These are phyloP conservation scores for Synaphobranchus kaupii DNA, from an alignment of 2,797 vertebrate genomes.

Conservation along the genomic window DNA sequence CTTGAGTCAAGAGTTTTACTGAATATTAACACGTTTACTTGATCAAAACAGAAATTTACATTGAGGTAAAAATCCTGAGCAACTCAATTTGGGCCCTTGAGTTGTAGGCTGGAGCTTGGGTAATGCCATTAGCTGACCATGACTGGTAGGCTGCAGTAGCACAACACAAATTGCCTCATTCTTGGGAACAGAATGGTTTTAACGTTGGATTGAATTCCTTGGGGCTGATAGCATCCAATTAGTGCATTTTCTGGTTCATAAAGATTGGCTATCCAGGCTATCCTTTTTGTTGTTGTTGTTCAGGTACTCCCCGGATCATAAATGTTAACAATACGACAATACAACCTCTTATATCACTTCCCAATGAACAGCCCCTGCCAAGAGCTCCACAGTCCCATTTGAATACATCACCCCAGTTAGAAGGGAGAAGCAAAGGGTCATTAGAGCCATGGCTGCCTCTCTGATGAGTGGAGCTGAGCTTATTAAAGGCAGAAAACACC, in stretches of 20 bases:
- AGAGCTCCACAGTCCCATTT: not conserved
- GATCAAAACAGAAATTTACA: not conserved
- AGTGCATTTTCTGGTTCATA: not conserved
- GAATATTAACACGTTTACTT: too few species aligned
- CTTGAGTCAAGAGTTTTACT: not conserved
- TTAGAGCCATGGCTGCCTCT: not conserved
- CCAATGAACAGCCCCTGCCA: not conserved
- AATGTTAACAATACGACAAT: not conserved
- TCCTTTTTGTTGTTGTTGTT: not conserved
- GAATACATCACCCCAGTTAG: not conserved
- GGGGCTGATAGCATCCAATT: not conserved
- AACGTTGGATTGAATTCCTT: not conserved
- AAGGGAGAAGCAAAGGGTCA: not conserved
- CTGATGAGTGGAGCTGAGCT: conserved; percentile 13
- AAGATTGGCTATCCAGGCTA: not conserved
- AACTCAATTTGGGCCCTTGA: not conserved
- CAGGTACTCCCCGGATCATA: not conserved
- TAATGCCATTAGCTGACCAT: not conserved
- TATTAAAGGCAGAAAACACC: conserved; percentile 12
- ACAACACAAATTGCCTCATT: not conserved
- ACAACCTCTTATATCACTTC: not conserved
- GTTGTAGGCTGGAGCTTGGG: not conserved
- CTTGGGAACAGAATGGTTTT: not conserved
- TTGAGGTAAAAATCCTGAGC: not conserved
- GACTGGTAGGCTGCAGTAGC: not conserved